phyloP scores from a whole-genome alignment of 2,113 vertebrate genomes.

The Carollia perspicillata region DNA sequence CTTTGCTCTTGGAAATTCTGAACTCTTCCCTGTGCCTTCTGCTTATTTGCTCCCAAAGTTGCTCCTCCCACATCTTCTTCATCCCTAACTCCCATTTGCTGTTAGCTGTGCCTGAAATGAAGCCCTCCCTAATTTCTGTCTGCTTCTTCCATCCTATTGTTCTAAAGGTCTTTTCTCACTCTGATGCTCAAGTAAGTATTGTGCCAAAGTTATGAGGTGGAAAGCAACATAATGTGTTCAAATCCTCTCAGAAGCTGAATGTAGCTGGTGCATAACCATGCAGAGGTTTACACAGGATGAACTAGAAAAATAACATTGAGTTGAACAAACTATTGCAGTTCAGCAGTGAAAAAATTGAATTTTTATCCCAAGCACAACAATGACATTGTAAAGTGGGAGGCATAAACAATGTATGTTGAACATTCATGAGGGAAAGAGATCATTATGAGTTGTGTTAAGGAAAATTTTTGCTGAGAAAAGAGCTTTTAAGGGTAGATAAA shows the following conservation, averaged over 20 bases:
- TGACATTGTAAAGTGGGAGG: neutral
- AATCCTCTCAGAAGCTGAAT: neutral
- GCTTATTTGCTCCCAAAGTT: neutral
- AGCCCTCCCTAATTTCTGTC: neutral
- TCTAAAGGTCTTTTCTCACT: neutral
- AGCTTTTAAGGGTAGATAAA: neutral
- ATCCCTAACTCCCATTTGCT: neutral
- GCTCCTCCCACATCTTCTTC: neutral
- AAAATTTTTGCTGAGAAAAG: conserved; percentile 11
- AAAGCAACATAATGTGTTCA: neutral
- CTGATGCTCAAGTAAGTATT: neutral
- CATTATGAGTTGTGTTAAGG: neutral
- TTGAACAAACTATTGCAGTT: neutral
- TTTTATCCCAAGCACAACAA: neutral
- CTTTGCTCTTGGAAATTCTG: neutral
- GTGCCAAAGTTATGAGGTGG: neutral
- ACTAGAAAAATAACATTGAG: neutral
- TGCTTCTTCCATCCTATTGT: neutral
- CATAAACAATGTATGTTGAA: neutral
- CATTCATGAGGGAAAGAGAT: neutral
- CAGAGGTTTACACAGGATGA: neutral
- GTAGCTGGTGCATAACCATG: neutral
- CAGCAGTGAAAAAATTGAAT: neutral
- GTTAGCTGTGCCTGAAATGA: neutral
- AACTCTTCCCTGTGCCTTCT: neutral